Base-by-base conservation (phyloP, 2,113 vertebrate genomes). In the Anolis sagrei region DNA sequence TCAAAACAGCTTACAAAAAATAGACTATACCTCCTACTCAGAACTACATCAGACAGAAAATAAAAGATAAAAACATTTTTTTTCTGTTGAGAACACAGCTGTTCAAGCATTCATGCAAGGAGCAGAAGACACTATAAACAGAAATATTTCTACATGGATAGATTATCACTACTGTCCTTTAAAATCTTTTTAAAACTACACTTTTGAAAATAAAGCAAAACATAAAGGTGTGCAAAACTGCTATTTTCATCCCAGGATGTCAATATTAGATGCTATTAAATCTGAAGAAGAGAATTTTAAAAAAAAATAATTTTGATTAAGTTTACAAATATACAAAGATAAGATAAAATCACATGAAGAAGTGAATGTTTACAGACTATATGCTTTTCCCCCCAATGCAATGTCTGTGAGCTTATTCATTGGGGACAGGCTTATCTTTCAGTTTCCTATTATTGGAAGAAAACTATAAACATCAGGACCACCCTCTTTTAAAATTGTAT, bases 1-100 rank as follows among this genome's bases (percentile, higher is more conserved):
- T 93, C 87, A 92, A 94, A 94, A 94, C 81, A 93, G 91, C 90
- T 62, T 23, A 64, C 74, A 69, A 90, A 74, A 94, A 94, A 92
- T 29, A 94, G 85, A 89, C 64, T 88, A 76, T 48, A 87, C 81
- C 81, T 92, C 92, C 93, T 87, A 92, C 90, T 90, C 87, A 92
- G 86, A 95, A 86, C 84, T 92, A 86, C 69, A 88, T 79, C n/a
- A 79, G 76, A 78, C 74, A 81, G 76, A 80, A 90, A 88, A 89
- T 91, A 44, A 92, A 90, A 48, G 83, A 61, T 66, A 89, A 91
- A 89, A 75, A 0, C 0, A 25, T 85, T 84, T 90, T 58, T 90
- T 58, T 82, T 90, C 80, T 3, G 82, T 23, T 83, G 18, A 87
- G 82, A 89, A 88, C 78, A 88, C 62, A 89, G 81, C 90, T 81